phyloP scores from a whole-genome alignment of 2,888 invertebrate species.

The Cephus runcator region DNA sequence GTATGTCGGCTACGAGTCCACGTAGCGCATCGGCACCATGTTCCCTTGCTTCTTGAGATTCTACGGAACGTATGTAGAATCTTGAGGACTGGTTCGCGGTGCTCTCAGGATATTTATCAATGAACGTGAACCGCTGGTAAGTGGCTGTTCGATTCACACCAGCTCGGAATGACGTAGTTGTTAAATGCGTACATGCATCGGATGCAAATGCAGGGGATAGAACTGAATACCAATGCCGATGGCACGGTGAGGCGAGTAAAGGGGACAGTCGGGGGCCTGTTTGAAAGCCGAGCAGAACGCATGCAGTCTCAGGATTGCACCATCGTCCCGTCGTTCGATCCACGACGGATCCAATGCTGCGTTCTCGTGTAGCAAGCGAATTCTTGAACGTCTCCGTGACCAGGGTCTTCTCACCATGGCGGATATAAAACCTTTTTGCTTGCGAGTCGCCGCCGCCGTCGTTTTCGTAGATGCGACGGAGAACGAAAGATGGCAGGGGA shows the following conservation, averaged over 20 bases:
- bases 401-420: not conserved
- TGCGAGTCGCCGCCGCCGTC: not conserved
- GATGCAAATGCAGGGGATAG: constrained; percentile 29
- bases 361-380: not conserved
- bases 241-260: not conserved
- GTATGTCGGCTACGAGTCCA: not conserved
- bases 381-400: not conserved
- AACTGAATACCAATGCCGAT: not conserved
- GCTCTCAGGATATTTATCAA: not conserved
- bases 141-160: constrained; percentile 30
- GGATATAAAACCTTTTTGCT: not conserved
- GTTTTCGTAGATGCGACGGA: not conserved
- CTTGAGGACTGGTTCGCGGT: not conserved
- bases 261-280: not conserved
- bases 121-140: not conserved
- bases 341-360: not conserved
- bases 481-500: not conserved
- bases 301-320: not conserved
- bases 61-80: not conserved
- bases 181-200: constrained; percentile 32
- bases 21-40: not conserved
- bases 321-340: not conserved
- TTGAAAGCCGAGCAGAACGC: not conserved
- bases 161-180: constrained; percentile 34
- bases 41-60: not conserved